phyloP scores from a whole-genome alignment of 2,113 vertebrate genomes.

The Oenanthe melanoleuca region DNA sequence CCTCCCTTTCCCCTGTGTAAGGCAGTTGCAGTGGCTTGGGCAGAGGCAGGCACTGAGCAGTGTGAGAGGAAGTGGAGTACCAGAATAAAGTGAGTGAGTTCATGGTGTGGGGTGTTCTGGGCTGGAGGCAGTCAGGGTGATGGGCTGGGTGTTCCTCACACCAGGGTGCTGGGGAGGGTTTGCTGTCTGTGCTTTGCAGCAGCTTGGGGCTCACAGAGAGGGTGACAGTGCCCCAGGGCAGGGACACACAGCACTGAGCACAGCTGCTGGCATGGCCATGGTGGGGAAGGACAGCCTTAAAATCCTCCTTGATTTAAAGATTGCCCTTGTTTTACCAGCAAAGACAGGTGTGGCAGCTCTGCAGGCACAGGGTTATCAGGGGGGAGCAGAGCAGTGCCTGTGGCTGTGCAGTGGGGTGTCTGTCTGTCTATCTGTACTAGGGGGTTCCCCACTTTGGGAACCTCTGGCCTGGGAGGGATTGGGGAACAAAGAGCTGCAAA shows the following conservation, averaged over 20 bases:
- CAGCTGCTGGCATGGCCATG: neutral
- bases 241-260: neutral
- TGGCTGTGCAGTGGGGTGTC: neutral
- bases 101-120: rapidly evolving
- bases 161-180: neutral
- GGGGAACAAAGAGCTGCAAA: neutral
- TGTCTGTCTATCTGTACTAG: neutral
- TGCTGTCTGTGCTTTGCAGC: rapidly evolving
- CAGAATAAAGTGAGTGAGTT: neutral
- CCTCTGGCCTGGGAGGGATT: neutral
- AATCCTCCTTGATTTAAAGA: neutral
- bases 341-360: neutral
- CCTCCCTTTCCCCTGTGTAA: neutral
- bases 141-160: neutral
- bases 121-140: rapidly evolving
- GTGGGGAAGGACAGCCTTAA: neutral
- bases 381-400: neutral
- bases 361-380: neutral
- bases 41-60: neutral
- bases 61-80: neutral
- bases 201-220: neutral
- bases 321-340: neutral
- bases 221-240: neutral
- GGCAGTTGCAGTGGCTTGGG: neutral
- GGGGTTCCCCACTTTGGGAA: neutral